A percentile compares a stretch with the other conserved stretches of the same genome.
phyloP scores from a whole-genome alignment of 2,113 vertebrate genomes.

The Hydrolagus affinis region DNA sequence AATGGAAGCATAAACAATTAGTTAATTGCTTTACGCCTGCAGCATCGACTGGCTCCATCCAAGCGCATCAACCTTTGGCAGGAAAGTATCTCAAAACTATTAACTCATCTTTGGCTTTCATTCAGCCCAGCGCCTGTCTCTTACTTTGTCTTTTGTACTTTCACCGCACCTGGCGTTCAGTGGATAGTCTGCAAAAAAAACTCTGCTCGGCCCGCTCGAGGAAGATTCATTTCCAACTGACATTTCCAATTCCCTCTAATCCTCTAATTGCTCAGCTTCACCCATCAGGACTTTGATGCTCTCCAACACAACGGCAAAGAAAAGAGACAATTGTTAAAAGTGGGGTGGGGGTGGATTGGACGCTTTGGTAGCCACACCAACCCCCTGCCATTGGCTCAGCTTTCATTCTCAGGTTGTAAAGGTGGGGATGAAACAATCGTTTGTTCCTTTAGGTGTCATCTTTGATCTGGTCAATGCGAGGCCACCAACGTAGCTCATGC shows the following conservation, averaged over 20 bases:
- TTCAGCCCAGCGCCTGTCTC: conserved; percentile 8
- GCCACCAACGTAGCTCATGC: conserved; percentile 18
- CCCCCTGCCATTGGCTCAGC: neutral
- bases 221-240: conserved; percentile 35
- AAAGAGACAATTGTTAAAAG: conserved; percentile 41
- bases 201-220: neutral
- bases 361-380: conserved; percentile 12
- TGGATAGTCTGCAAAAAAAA: neutral
- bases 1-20: neutral
- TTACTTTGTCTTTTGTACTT: conserved; percentile 1
- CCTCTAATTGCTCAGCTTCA: conserved; percentile 56
- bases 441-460: conserved; percentile 11
- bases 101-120: conserved; percentile 20
- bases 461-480: conserved; percentile 13
- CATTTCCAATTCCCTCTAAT: conserved; percentile 52
- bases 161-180: neutral
- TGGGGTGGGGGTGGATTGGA: conserved; percentile 19
- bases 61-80: neutral
- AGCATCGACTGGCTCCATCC: neutral
- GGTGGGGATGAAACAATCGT: conserved; percentile 22
- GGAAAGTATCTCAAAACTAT: conserved; percentile 19
- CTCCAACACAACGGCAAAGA: conserved; percentile 35
- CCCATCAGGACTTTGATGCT: conserved; percentile 60
- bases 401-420: conserved; percentile 31
- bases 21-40: neutral